Evolutionary conservation across 2,113 vertebrate species (phyloP), one percentile per base, ranked within the genome.

Genomic region (Natator depressus): DNA sequence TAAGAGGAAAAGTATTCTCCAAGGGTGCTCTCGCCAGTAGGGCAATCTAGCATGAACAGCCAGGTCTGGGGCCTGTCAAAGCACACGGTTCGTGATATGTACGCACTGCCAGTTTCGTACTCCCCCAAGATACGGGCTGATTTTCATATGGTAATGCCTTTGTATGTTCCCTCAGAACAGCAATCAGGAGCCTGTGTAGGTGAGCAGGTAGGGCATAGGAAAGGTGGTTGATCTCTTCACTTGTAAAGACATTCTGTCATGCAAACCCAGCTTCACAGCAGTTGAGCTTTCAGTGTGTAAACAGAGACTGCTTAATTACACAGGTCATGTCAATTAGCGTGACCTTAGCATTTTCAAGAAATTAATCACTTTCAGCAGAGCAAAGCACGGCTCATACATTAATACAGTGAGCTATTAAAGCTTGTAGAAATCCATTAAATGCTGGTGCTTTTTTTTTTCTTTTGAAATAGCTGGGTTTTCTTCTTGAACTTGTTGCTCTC

Each of bases 271-370:
- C 97, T 95, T 98, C 98, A 91, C 97, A 97, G 98, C 62, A 78
- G 97, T 98, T 92, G 96, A 98, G 98, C 97, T 98, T 98, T 97
- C 96, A 16, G 1, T 97, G 98, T 98, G 98, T 98, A 98, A 98
- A 98, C 98, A 98, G 98, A 98, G 98, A 98, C 98, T 98, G 98
- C 98, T 98, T 99, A 98, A 98, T 99, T 99, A 98, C 98, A 96
- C 97, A 98, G 98, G 98, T 98, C 98, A 96, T 98, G 98, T 98
- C 98, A 98, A 98, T 99, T 99, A 98, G 97, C 14, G 95, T 98
- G 98, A 98, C 98, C 98, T 98, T 98, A 98, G 93, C 94, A 96
- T 98, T 98, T 98, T 98, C 98, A 97, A 98, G 96, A 98, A 98
- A 98, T 98, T 98, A 98, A 98, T 98, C 98, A 98, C 98, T 98